Percentiles rank a stretch among this genome's conserved stretches.
phyloP scores from a whole-genome alignment of 1,140 invertebrate species.

The Camponotus pennsylvanicus region DNA sequence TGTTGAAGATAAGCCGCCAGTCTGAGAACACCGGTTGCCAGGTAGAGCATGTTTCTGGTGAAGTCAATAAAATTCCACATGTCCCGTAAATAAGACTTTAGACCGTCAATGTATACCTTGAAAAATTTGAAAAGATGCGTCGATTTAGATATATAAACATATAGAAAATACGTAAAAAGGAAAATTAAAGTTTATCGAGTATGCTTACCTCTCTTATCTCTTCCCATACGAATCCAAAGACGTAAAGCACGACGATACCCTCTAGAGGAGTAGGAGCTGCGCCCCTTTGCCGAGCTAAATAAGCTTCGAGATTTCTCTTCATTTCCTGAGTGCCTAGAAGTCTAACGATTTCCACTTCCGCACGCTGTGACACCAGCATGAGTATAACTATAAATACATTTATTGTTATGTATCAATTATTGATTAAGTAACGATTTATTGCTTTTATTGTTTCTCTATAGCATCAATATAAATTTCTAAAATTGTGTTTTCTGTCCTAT shows the following conservation, averaged over 20 bases:
- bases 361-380: conserved; percentile 95
- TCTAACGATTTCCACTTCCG: conserved; percentile 91
- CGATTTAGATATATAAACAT: background rate
- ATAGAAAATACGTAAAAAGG: background rate
- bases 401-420: background rate
- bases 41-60: conserved; percentile 94
- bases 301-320: conserved; percentile 87
- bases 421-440: conserved; percentile 4
- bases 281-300: conserved; percentile 90
- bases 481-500: background rate
- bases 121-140: conserved; percentile 41
- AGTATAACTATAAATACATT: conserved; percentile 89
- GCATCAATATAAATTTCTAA: no score
- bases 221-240: conserved; percentile 95
- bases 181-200: background rate
- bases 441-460: background rate
- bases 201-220: conserved; percentile 92
- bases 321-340: conserved; percentile 90
- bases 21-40: conserved; percentile 92
- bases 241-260: conserved; percentile 91
- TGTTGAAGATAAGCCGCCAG: conserved; percentile 93
- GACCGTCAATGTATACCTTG: conserved; percentile 92
- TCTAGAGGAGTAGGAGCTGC: conserved; percentile 93
- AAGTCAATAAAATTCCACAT: conserved; percentile 99
- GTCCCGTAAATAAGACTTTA: conserved; percentile 94